These are phyloP conservation scores for Phasia obesa DNA, from an alignment of 2,888 invertebrate genomes.

Conservation along the genomic window DNA sequence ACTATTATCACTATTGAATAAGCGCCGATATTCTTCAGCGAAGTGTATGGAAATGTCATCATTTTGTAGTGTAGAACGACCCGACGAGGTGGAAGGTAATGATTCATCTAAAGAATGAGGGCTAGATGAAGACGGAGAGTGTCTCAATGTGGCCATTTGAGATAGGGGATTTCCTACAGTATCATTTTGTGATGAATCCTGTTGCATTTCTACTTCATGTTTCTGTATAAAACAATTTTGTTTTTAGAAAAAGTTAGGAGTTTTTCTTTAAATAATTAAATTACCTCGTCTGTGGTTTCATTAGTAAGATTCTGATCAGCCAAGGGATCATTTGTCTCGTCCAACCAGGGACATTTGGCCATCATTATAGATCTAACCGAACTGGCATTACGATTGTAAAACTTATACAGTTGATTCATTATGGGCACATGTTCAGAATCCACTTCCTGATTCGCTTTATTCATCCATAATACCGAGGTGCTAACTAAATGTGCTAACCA, in stretches of 20 bases:
- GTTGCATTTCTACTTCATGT: constrained; percentile 53
- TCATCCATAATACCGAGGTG: constrained; percentile 90
- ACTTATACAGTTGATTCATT: constrained; percentile 87
- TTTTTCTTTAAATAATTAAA: background rate
- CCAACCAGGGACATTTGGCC: constrained; percentile 86
- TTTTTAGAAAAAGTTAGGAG: background rate
- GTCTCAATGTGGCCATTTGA: constrained; percentile 76
- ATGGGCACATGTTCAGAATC: constrained; percentile 91
- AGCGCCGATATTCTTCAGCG: constrained; percentile 85
- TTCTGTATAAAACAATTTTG: constrained; percentile 10
- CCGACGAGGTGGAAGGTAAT: constrained; percentile 39
- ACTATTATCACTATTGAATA: constrained; percentile 73
- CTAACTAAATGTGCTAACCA: constrained; percentile 90
- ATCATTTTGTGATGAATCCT: constrained; percentile 46
- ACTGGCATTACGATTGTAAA: constrained; percentile 91
- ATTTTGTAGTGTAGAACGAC: constrained; percentile 38
- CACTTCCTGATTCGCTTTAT: constrained; percentile 91
- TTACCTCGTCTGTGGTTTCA: constrained; percentile 39
- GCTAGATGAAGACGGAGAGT: constrained; percentile 71
- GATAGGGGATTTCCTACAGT: constrained; percentile 79
- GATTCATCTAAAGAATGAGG: constrained; percentile 73
- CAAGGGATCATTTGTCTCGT: constrained; percentile 78
- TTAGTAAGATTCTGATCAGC: constrained; percentile 45
- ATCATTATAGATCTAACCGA: constrained; percentile 90
- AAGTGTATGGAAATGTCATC: constrained; percentile 84